Base-by-base conservation (phyloP, 2,113 vertebrate species). In the Coregonus clupeaformis region DNA sequence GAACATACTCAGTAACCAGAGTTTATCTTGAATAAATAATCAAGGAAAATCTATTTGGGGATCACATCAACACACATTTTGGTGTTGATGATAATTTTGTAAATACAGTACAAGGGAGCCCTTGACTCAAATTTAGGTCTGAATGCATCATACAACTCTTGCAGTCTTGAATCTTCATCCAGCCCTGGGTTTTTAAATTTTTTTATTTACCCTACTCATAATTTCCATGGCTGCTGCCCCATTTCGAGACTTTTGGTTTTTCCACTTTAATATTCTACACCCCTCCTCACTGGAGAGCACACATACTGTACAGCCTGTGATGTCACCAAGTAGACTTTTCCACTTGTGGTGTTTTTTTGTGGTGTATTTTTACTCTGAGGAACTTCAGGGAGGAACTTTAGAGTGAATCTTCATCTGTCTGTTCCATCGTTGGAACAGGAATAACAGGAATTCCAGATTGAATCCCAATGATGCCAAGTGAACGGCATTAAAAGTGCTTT, bases 261-360 rank as follows among this genome's bases (percentile, higher is more conserved):
- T 14, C 77, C 68, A 62, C 81, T 73, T 78, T 79, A 79, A 77
- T 79, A 80, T 66, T 29, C 57, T 68, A 49, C 6, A 9, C 9
- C 25, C 14, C 55, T 67, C 13, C 36, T 3, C 6, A 57, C 69
- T 60, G 29, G 24, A 29, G 72, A 64, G 2, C n/a, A 74, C 71
- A 49, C 62, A 68, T 72, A 80, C 79, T 83, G 75, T 75, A 78
- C 55, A 73, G 73, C 74, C 47, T 81, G 82, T 87, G 88, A 90
- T 68, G 72, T 87, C 72, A 30, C 6, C 69, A 47, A 78, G 80
- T 71, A 70, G 83, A 86, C 79, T 85, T 89, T 91, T 89, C 88
- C 84, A 84, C 73, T 42, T 47, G 78, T 45, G 78, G 73, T 86
- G 76, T 83, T 73, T 52, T 49, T 52, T 22, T 5, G 12, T 18